A percentile compares a stretch with the other conserved stretches of the same genome.
Evolutionary conservation across 2,797 vertebrate species (phyloP).

Genomic region (Amniataba percoides): DNA sequence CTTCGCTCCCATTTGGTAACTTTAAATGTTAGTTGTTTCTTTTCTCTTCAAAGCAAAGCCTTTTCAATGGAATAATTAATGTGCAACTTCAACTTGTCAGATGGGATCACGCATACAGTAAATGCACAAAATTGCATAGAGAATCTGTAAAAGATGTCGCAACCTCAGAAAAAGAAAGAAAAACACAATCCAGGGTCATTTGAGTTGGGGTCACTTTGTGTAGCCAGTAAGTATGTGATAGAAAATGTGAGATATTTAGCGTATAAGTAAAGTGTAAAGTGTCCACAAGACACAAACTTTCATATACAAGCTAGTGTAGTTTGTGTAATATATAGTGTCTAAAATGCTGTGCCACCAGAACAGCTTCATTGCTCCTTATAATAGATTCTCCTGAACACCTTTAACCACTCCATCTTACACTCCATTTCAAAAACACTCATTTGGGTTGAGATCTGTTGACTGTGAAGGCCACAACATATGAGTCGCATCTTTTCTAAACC

Average conservation of each 20-base stretch:
- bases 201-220: neutral
- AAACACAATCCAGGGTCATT: neutral
- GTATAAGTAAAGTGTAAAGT: neutral
- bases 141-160: conserved; percentile 1
- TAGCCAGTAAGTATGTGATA: neutral
- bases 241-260: conserved; percentile 1
- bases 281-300: neutral
- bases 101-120: neutral
- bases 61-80: conserved; percentile 4
- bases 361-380: neutral
- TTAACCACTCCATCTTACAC: neutral
- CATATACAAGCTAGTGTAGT: neutral
- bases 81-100: neutral
- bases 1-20: neutral
- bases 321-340: neutral
- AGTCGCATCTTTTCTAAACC: conserved; percentile 33
- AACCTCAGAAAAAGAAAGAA: neutral
- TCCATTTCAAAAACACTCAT: neutral
- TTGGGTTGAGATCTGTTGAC: neutral
- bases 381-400: neutral
- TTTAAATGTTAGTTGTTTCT: neutral
- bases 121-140: neutral
- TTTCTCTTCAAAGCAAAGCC: neutral
- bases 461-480: neutral
- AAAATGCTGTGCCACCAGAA: neutral